Conservation (phyloP, 1,140 invertebrate genomes). For the Meloidogyne exigua region DNA sequence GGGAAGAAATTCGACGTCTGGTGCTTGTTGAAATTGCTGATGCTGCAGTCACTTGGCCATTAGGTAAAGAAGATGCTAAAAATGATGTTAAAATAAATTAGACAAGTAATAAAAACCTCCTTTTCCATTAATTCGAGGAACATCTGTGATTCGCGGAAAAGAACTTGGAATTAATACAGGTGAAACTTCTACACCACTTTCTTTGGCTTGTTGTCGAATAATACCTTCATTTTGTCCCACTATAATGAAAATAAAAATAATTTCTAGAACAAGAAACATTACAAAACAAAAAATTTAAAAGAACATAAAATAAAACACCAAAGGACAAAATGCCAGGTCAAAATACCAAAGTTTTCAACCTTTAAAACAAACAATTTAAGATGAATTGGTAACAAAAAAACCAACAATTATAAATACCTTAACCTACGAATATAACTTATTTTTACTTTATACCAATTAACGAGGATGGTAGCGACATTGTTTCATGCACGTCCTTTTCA, state of each 20-base stretch:
- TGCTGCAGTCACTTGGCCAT: not conserved
- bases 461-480: not conserved
- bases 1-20: not conserved
- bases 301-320: no score
- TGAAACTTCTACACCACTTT: conserved; percentile 9
- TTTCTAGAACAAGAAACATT: not conserved
- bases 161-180: conserved; percentile 6
- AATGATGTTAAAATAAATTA: not conserved
- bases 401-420: no score
- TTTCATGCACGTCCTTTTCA: not conserved
- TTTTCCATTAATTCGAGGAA: conserved; percentile 22
- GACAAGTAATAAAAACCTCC: not conserved
- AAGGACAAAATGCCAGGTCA: not conserved
- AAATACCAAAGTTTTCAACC: not conserved
- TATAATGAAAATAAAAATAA: not conserved
- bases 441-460: no score
- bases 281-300: not conserved
- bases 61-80: not conserved
- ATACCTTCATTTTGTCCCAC: conserved; percentile 12
- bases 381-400: no score
- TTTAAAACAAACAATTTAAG: no score
- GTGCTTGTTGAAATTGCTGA: not conserved
- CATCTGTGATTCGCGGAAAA: conserved; percentile 30
- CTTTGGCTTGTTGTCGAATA: conserved; percentile 14
- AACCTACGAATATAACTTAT: not conserved